phyloP scores from a whole-genome alignment of 2,113 vertebrate species.

The Colinus virginianus region DNA sequence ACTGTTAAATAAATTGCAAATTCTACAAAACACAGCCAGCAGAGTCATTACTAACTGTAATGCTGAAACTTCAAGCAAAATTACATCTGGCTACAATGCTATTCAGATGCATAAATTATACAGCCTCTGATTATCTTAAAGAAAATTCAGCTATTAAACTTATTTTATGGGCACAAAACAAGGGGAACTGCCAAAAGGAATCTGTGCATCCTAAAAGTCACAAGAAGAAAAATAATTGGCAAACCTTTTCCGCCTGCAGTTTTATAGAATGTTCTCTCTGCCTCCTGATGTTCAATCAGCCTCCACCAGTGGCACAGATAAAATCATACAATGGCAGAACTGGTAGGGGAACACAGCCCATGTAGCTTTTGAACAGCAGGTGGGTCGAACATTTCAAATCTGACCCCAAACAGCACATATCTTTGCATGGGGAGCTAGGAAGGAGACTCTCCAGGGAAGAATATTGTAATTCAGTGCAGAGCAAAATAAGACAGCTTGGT shows the following conservation, averaged over 20 bases:
- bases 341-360: neutral
- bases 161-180: slow-evolving; percentile 83
- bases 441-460: neutral
- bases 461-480: neutral
- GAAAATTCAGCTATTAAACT: slow-evolving; percentile 84
- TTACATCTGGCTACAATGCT: slow-evolving; percentile 85
- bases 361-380: slow-evolving; percentile 29
- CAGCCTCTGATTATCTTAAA: slow-evolving; percentile 83
- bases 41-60: slow-evolving; percentile 85
- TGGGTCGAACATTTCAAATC: slow-evolving; percentile 40
- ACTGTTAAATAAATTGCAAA: slow-evolving; percentile 87
- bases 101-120: slow-evolving; percentile 83
- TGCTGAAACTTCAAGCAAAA: slow-evolving; percentile 84
- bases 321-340: slow-evolving; percentile 23
- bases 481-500: neutral
- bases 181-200: slow-evolving; percentile 77
- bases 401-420: neutral
- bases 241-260: slow-evolving; percentile 74
- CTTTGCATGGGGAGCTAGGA: neutral
- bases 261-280: slow-evolving; percentile 70
- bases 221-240: slow-evolving; percentile 77
- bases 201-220: slow-evolving; percentile 74
- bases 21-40: slow-evolving; percentile 83
- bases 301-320: slow-evolving; percentile 45
- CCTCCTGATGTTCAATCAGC: slow-evolving; percentile 70